phyloP scores from a whole-genome alignment of 37 sponge, comb jelly and placozoan species.

The Haliclona indistincta region DNA sequence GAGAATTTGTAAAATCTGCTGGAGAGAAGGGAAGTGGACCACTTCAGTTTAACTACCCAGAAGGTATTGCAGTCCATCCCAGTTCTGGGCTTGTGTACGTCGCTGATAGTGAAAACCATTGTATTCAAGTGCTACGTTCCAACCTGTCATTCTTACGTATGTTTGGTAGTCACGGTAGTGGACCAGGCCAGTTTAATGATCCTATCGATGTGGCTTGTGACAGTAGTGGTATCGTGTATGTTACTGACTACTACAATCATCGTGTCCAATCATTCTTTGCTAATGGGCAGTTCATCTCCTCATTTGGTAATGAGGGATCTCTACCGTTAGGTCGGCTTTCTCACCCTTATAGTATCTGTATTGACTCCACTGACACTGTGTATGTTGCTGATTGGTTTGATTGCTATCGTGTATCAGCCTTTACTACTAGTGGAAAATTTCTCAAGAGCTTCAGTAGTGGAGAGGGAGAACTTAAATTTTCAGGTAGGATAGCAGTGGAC shows the following conservation, averaged over 20 bases:
- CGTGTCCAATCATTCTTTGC: too few relatives aligned
- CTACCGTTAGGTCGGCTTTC: too few relatives aligned
- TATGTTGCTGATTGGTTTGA: too few relatives aligned
- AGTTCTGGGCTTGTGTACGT: conserved; percentile 39
- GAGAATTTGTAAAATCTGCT: conserved; percentile 33
- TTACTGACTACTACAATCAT: too few relatives aligned
- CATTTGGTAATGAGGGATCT: too few relatives aligned
- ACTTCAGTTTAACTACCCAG: conserved; percentile 33
- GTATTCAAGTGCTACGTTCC: conserved; percentile 55
- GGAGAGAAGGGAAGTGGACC: conserved; percentile 25
- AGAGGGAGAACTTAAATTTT: too few relatives aligned
- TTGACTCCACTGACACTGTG: too few relatives aligned
- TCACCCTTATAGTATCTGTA: too few relatives aligned
- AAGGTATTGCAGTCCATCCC: conserved; percentile 33
- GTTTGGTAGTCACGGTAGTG: conserved; percentile 44
- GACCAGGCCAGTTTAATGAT: conserved; percentile 48
- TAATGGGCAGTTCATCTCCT: too few relatives aligned
- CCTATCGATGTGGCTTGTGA: conserved; percentile 39
- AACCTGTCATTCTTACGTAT: conserved; percentile 42
- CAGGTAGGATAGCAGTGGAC: too few relatives aligned
- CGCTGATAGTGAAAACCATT: conserved; percentile 44
- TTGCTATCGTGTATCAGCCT: conserved; percentile 52
- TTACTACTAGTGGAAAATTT: conserved; percentile 32
- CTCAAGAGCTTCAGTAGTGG: too few relatives aligned
- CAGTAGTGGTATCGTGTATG: too few relatives aligned